A percentile compares a stretch with the other conserved stretches of the same genome.
These are phyloP conservation scores for Enteromius unitaeniatus DNA, from an alignment of 2,797 vertebrate genomes.

Conservation along the genomic window DNA sequence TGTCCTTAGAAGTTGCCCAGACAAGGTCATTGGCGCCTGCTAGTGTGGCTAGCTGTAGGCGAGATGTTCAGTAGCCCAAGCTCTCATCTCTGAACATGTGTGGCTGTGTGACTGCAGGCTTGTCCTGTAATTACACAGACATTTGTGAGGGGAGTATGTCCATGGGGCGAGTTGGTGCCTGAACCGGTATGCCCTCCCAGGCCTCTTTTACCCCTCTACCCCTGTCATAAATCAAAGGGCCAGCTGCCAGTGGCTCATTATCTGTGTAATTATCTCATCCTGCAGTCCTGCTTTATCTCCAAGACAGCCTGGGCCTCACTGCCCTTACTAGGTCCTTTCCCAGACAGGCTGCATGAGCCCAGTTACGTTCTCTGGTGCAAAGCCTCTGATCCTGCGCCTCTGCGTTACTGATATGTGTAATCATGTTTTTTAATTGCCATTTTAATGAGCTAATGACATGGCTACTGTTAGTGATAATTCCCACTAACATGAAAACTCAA, in stretches of 20 bases:
- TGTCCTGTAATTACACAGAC: slow-evolving; percentile 54
- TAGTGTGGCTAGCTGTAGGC: background rate
- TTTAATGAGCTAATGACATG: background rate
- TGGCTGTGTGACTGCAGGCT: slow-evolving; percentile 18
- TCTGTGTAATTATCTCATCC: slow-evolving; percentile 62
- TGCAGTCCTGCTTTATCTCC: slow-evolving; percentile 60
- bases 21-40: slow-evolving; percentile 26
- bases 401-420: background rate
- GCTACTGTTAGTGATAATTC: background rate
- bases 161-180: slow-evolving; percentile 55
- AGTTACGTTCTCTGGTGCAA: background rate
- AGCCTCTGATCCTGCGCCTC: slow-evolving; percentile 6
- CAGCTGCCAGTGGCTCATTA: slow-evolving; percentile 61
- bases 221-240: slow-evolving; percentile 59
- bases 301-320: slow-evolving; percentile 39
- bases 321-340: slow-evolving; percentile 9
- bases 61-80: background rate
- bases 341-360: slow-evolving; percentile 15
- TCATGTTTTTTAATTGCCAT: slow-evolving; percentile 4
- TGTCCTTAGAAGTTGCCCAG: background rate
- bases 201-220: slow-evolving; percentile 51
- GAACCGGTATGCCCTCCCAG: slow-evolving; percentile 57
- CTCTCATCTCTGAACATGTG: slow-evolving; percentile 17
- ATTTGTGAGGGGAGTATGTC: slow-evolving; percentile 39
- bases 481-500: background rate